phyloP scores from a whole-genome alignment of 2,888 invertebrate species.

The Homarus gammarus region DNA sequence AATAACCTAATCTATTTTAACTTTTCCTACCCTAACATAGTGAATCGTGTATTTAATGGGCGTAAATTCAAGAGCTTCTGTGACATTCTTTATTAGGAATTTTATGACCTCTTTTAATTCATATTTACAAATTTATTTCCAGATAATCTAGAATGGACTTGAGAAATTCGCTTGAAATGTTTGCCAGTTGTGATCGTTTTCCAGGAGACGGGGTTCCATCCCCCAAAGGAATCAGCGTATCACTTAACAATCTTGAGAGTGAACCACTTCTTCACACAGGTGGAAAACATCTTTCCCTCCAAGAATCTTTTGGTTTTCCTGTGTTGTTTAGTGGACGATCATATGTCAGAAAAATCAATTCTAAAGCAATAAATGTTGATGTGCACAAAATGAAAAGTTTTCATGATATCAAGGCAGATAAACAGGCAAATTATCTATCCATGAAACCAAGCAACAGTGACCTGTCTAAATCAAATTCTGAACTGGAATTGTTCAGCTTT shows the following conservation, averaged over 20 bases:
- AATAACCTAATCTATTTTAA: no score
- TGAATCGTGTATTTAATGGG: no score
- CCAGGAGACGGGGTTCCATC: neutral
- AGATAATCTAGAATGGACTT: neutral
- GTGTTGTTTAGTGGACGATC: constrained; percentile 18
- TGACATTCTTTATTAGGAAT: neutral
- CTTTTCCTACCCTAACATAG: no score
- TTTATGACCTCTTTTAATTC: neutral
- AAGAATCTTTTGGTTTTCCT: neutral
- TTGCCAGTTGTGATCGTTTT: neutral
- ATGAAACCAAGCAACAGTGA: neutral
- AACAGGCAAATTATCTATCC: neutral
- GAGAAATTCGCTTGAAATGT: neutral
- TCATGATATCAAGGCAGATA: neutral
- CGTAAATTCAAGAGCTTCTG: no score
- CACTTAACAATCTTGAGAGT: neutral
- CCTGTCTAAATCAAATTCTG: neutral
- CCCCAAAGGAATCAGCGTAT: neutral
- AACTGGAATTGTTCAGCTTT: neutral
- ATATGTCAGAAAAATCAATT: neutral
- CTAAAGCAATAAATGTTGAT: neutral
- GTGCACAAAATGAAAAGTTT: neutral
- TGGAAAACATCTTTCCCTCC: neutral
- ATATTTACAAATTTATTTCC: neutral
- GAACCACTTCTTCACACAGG: neutral